Base-by-base conservation (phyloP, 2,113 vertebrate genomes). In the Bettongia penicillata region DNA sequence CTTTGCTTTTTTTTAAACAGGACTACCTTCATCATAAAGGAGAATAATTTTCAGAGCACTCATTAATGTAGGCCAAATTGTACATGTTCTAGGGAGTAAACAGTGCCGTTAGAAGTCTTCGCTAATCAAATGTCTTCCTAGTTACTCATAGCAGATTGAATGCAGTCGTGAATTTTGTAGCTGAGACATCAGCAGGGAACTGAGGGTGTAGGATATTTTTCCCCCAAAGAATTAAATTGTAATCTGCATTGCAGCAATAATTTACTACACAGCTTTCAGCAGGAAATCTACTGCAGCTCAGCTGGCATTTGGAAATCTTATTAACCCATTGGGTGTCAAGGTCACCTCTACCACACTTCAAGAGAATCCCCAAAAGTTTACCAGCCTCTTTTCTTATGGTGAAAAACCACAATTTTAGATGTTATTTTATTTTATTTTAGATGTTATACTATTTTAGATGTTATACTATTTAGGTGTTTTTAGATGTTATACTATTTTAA, bases 281-380 rank as follows among this genome's bases (percentile, higher is more conserved):
- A 97, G 97, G 97, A 97, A 96, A 61, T 31, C 93, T 96, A 91
- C 95, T 93, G 95, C 96, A 95, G 96, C 96, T 90, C 0, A 48
- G 49, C 47, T 91, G 12, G 94, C 96, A 93, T 57, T 95, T 53
- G 91, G 94, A 98, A 98, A 97, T 89, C 94, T 95, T 97, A 96
- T 96, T 90, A 98, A 97, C 96, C 94, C 77, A 89, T 96, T 95
- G 61, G 95, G 94, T 90, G 89, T 91, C 97, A 96, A 99, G 98
- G 98, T 98, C 97, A 98, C 91, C 95, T 97, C 92, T 92, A 96
- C 31, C 97, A 55, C 90, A 95, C 94, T 94, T 92, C 93, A 91
- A 95, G 90, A 97, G 92, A 96, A 89, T 92, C 90, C 52, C 57
- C 1, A 93, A 92, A 95, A 57, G 91, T 92, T 97, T 95, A 84